Evolutionary conservation across 2,113 vertebrate species (phyloP), one percentile per base, ranked within the genome.

Genomic region (Ivindomyrus marchei): DNA sequence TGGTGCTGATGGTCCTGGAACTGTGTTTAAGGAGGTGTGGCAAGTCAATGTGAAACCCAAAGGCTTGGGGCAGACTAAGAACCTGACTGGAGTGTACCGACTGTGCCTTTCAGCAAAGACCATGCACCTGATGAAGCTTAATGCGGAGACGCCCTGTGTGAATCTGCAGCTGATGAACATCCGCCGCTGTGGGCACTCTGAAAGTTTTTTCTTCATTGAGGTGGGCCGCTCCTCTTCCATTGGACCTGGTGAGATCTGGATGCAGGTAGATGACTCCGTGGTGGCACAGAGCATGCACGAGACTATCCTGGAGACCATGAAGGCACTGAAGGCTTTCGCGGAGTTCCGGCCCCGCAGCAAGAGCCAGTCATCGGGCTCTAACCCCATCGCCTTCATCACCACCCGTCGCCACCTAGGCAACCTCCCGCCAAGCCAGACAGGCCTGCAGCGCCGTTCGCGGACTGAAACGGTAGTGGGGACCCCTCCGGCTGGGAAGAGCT

Each of bases 161-260:
- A 95, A 96, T 13, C 91, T 97, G 89, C 96, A 97, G 93, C 95
- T 97, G 2, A 95, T 97, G 95, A 97, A 96, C 88, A 97, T 97
- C 92, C 96, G 97, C 19, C 95, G 97, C 56, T 97, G 97, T 0
- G 97, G 97, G 0, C 97, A 97, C 92, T 97, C 96, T 0, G 96
- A 97, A 91, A 97, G 96, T 89, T 97, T 96, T 90, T 97, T 97
- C 91, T 97, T 97, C 90, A 96, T 97, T 0, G 97, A 97, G 93
- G 96, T 97, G 89, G 97, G 97, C 58, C 94, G 97, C 4, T 97
- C 97, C 5, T 95, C 96, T 0, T 95, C 95, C 88, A 96, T 96
- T 4, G 97, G 97, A 0, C 96, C 97, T 0, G 97, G 97, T 0
- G 97, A 97, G 19, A 94, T 97, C 56, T 97, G 97, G 97, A 97